Conservation (phyloP, 2,797 vertebrate species). For the Hybognathus amarus region DNA sequence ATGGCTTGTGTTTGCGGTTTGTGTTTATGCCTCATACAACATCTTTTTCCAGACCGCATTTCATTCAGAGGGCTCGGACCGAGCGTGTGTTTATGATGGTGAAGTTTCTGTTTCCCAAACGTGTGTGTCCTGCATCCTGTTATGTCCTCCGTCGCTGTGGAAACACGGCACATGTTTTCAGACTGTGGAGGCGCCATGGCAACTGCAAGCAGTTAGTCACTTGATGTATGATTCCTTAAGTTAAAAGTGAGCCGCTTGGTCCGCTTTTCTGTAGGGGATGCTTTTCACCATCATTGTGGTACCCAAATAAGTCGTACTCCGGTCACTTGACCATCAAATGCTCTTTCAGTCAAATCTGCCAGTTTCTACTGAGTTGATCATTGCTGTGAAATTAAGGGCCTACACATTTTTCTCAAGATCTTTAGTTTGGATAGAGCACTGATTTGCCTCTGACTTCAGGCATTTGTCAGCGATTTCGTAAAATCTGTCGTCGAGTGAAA, state of each 20-base stretch:
- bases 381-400: constrained; percentile 15
- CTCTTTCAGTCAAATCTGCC: neutral
- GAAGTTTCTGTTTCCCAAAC: constrained; percentile 38
- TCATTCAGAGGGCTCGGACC: constrained; percentile 39
- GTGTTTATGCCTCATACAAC: constrained; percentile 44
- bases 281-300: constrained; percentile 19
- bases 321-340: constrained; percentile 23
- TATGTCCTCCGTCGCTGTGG: constrained; percentile 68
- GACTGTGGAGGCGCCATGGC: constrained; percentile 62
- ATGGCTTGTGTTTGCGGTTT: constrained; percentile 56
- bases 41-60: constrained; percentile 52
- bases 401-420: constrained; percentile 6
- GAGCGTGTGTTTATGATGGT: constrained; percentile 54
- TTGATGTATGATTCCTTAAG: constrained; percentile 52
- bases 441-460: no score
- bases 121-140: constrained; percentile 64
- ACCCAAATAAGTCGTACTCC: constrained; percentile 11
- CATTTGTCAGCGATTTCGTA: no score
- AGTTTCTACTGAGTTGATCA: constrained; percentile 33
- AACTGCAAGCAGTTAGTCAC: constrained; percentile 64
- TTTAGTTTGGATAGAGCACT: neutral
- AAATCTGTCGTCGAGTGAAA: no score
- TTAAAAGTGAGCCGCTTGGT: constrained; percentile 35
- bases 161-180: constrained; percentile 70
- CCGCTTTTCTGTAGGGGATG: constrained; percentile 9